Evolutionary conservation across 35 echinoderm and acorn worm species (phyloP).

Genomic region (Apostichopus californicus): DNA sequence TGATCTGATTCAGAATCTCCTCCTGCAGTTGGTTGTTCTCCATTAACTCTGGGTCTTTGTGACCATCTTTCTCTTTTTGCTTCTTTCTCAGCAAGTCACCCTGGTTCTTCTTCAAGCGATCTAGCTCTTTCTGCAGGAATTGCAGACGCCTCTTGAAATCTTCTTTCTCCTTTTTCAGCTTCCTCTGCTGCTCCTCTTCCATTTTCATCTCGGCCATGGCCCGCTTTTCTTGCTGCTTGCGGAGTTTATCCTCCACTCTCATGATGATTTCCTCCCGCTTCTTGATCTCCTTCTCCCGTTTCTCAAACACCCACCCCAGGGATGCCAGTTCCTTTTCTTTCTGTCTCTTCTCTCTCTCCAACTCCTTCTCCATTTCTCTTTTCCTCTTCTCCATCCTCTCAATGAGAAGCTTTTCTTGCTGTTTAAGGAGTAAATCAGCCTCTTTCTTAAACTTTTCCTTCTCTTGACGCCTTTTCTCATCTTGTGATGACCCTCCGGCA

Average conservation of each 20-base stretch:
- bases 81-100: conserved; percentile 81
- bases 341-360: conserved; percentile 36
- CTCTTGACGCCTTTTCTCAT: neutral
- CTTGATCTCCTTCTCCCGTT: conserved; percentile 37
- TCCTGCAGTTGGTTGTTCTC: conserved; percentile 86
- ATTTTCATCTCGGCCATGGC: conserved; percentile 30
- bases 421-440: conserved; percentile 21
- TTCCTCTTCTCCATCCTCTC: conserved; percentile 55
- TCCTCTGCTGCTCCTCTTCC: conserved; percentile 58
- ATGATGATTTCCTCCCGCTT: conserved; percentile 52
- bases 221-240: conserved; percentile 58
- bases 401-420: conserved; percentile 44
- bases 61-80: conserved; percentile 73
- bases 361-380: conserved; percentile 56
- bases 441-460: conserved; percentile 35
- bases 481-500: neutral
- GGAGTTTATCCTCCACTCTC: conserved; percentile 57
- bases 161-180: conserved; percentile 66
- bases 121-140: conserved; percentile 70
- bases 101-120: conserved; percentile 76
- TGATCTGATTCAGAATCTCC: conserved; percentile 77
- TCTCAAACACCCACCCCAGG: conserved; percentile 12
- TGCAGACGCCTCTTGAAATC: conserved; percentile 63
- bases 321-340: conserved; percentile 33
- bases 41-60: conserved; percentile 78